A percentile compares a stretch with the other conserved stretches of the same genome.
Conservation (phyloP, 2,888 invertebrate species). For the Sabatieria punctata region DNA sequence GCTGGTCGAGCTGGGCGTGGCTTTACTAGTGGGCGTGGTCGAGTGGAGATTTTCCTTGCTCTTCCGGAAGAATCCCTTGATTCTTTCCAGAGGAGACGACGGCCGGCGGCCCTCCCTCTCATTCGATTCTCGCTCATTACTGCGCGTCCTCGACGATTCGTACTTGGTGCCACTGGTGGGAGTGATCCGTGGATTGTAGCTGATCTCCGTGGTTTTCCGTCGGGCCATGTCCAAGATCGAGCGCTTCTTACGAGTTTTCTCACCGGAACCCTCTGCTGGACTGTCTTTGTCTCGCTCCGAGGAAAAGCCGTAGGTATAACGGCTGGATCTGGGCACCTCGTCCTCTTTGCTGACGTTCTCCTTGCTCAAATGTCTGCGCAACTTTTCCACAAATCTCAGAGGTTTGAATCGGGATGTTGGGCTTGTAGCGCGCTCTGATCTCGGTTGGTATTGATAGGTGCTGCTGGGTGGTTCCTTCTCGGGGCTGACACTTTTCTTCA, state of each 20-base stretch:
- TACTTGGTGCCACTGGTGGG: no score
- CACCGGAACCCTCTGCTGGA: no score
- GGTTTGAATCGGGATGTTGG: neutral
- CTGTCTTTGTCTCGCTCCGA: neutral
- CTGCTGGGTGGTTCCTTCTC: conserved; percentile 13
- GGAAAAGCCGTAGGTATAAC: no score
- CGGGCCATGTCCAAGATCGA: conserved; percentile 16
- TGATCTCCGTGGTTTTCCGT: conserved; percentile 18
- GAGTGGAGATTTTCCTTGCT: neutral
- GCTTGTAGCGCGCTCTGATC: neutral
- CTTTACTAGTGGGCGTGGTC: no score
- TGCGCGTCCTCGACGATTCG: no score
- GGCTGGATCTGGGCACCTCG: neutral
- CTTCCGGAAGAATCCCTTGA: conserved; percentile 17
- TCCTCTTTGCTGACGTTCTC: conserved; percentile 6
- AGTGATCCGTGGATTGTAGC: no score
- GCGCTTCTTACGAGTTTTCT: no score
- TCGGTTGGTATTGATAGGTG: neutral
- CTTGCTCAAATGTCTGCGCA: conserved; percentile 1
- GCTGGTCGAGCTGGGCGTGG: no score
- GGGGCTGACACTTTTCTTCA: conserved; percentile 17
- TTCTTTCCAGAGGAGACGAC: conserved; percentile 25
- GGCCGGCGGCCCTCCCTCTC: conserved; percentile 25
- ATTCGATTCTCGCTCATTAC: no score
- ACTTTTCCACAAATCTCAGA: conserved; percentile 5